Evolutionary conservation across 2,888 invertebrate genomes (phyloP).

Genomic region (Eretmocerus hayati): DNA sequence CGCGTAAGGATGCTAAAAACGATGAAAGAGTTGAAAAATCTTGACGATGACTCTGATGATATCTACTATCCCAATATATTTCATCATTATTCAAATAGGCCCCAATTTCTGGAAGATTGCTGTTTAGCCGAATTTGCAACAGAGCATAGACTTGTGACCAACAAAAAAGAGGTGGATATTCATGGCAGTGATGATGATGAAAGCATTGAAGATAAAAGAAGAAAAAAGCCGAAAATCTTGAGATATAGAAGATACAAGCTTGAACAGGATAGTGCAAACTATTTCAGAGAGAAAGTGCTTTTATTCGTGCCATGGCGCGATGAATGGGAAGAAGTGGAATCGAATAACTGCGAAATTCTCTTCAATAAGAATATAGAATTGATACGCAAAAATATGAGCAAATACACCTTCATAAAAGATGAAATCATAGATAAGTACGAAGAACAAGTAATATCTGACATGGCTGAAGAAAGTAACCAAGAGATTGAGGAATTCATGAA

Average conservation of each 20-base stretch:
- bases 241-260: not conserved
- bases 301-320: constrained; percentile 16
- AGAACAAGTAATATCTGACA: constrained; percentile 5
- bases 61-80: constrained; percentile 7
- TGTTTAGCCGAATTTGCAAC: constrained; percentile 16
- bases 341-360: constrained; percentile 10
- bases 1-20: constrained; percentile 12
- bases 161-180: not conserved
- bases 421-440: constrained; percentile 6
- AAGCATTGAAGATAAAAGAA: not conserved
- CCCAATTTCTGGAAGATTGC: constrained; percentile 8
- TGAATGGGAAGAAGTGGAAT: constrained; percentile 14
- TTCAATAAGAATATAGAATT: constrained; percentile 7
- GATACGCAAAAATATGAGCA: constrained; percentile 10
- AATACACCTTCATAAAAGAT: constrained; percentile 9
- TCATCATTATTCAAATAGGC: constrained; percentile 6
- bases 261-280: not conserved
- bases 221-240: not conserved
- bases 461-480: constrained; percentile 10
- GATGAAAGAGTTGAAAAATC: constrained; percentile 2
- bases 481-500: constrained; percentile 11
- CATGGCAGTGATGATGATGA: not conserved
- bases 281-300: constrained; percentile 17
- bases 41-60: constrained; percentile 12
- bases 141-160: not conserved